Percentiles rank a stretch among this genome's conserved stretches.
These are phyloP conservation scores for Pongo abelii DNA, from an alignment of 2,113 vertebrate species.

Conservation along the genomic window DNA sequence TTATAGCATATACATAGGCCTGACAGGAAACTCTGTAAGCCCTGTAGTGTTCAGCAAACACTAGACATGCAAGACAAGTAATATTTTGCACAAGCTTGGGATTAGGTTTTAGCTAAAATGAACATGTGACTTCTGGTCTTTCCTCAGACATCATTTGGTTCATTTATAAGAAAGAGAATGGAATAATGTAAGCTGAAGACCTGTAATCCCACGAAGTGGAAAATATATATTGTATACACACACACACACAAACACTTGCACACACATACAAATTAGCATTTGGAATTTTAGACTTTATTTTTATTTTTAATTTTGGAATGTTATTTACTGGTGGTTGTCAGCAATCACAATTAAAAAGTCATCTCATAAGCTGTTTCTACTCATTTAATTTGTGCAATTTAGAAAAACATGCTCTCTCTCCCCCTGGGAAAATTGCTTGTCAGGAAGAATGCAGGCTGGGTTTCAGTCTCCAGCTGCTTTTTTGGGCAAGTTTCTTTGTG, in stretches of 20 bases:
- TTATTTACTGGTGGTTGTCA: not conserved
- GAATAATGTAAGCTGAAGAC: not conserved
- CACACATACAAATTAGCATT: not conserved
- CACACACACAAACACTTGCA: too few relatives aligned
- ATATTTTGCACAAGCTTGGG: not conserved
- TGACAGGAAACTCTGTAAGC: not conserved
- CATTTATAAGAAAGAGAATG: not conserved
- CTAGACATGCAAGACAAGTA: not conserved
- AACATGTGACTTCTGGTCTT: not conserved
- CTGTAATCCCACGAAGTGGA: not conserved
- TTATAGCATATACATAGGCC: not conserved
- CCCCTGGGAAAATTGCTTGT: not conserved
- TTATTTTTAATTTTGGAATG: not conserved
- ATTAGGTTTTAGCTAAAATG: not conserved
- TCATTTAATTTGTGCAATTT: not conserved
- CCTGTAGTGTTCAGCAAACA: not conserved
- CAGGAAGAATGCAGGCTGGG: not conserved
- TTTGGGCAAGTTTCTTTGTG: not conserved
- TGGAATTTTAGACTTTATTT: not conserved
- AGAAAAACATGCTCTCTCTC: not conserved
- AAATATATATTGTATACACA: not conserved
- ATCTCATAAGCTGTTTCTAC: not conserved
- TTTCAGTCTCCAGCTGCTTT: not conserved
- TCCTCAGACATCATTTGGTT: not conserved
- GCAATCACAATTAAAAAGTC: not conserved